A percentile compares a stretch with the other conserved stretches of the same genome.
Evolutionary conservation across 2,113 vertebrate species (phyloP).

Genomic region (Blennius ocellaris): DNA sequence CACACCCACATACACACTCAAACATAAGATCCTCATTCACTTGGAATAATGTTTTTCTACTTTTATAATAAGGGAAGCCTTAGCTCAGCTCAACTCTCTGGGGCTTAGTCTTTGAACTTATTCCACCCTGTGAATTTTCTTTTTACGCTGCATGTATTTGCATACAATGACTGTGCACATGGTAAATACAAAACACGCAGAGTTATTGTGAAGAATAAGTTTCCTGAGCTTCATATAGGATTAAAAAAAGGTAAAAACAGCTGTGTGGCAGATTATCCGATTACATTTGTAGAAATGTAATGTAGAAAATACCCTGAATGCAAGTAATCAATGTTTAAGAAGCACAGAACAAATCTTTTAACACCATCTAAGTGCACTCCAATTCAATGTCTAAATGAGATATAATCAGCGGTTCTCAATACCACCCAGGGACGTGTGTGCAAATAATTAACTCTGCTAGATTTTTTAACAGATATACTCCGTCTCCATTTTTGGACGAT

Average conservation of each 20-base stretch:
- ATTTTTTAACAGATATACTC: conserved; percentile 29
- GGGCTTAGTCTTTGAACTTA: not conserved
- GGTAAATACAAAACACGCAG: conserved; percentile 1
- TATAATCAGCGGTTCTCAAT: conserved; percentile 28
- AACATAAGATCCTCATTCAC: not conserved
- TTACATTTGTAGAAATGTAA: not conserved
- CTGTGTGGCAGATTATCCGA: not conserved
- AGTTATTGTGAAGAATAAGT: not conserved
- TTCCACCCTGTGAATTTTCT: conserved; percentile 10
- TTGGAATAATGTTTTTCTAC: conserved; percentile 6
- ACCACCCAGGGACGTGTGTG: conserved; percentile 6
- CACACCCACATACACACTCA: not conserved
- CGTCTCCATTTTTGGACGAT: conserved; percentile 37
- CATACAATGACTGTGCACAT: not conserved
- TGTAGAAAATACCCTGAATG: not conserved
- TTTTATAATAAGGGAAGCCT: conserved; percentile 15
- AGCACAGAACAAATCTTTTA: conserved; percentile 22
- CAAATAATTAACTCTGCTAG: conserved; percentile 31
- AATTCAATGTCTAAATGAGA: conserved; percentile 15
- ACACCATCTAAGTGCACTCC: conserved; percentile 5
- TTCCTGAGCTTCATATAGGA: conserved; percentile 11
- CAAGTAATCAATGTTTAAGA: conserved; percentile 1
- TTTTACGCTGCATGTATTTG: not conserved
- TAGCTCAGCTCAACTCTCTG: conserved; percentile 2
- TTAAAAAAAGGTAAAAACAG: not conserved